phyloP scores from a whole-genome alignment of 2,888 invertebrate species.

The Erebia aethiops region DNA sequence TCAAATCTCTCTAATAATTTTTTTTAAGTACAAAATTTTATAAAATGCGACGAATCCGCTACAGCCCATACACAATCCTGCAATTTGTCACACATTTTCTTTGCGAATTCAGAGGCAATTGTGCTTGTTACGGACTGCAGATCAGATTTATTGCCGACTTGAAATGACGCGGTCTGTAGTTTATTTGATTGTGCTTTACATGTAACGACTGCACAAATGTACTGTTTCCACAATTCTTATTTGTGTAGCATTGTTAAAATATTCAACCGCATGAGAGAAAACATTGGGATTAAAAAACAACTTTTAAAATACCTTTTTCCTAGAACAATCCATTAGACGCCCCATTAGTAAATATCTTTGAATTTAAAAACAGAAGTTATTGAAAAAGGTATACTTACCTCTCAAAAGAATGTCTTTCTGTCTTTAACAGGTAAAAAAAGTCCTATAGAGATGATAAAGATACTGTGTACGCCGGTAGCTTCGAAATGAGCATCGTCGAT shows the following conservation, averaged over 20 bases:
- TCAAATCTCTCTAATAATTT: background rate
- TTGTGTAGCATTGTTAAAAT: slow-evolving; percentile 11
- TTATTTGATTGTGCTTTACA: slow-evolving; percentile 36
- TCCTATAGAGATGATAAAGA: slow-evolving; percentile 44
- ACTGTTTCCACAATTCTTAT: slow-evolving; percentile 1
- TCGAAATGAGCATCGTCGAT: slow-evolving; percentile 62
- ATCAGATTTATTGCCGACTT: slow-evolving; percentile 61
- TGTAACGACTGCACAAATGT: slow-evolving; percentile 11
- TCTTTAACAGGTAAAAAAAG: slow-evolving; percentile 33
- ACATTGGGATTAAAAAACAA: slow-evolving; percentile 1
- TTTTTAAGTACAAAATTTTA: background rate
- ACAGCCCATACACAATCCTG: slow-evolving; percentile 20
- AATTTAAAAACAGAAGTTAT: slow-evolving; percentile 19
- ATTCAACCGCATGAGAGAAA: background rate
- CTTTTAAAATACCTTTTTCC: background rate
- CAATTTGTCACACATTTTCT: slow-evolving; percentile 27
- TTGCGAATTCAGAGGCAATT: slow-evolving; percentile 23
- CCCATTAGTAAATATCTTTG: slow-evolving; percentile 15
- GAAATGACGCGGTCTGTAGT: slow-evolving; percentile 47
- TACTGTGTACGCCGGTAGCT: slow-evolving; percentile 68
- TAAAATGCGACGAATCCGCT: slow-evolving; percentile 10
- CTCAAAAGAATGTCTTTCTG: slow-evolving; percentile 34
- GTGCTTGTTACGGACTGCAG: slow-evolving; percentile 40
- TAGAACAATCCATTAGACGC: slow-evolving; percentile 1
- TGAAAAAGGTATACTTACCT: slow-evolving; percentile 25